Evolutionary conservation across 2,888 invertebrate genomes (phyloP).

Genomic region (Agonopterix heracliana): DNA sequence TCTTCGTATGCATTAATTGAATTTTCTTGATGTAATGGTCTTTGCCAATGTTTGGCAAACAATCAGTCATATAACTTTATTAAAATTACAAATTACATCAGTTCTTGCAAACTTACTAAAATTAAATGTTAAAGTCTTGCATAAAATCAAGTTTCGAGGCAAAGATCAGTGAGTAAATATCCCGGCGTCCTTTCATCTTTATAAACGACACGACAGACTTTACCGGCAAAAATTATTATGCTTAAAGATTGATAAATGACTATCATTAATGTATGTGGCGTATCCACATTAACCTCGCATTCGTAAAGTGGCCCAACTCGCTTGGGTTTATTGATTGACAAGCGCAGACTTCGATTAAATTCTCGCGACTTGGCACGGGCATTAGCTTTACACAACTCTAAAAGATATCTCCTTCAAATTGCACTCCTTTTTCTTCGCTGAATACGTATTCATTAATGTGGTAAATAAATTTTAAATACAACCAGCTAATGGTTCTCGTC

Average conservation of each 20-base stretch:
- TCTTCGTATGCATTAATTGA: too few species aligned
- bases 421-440: slow-evolving; percentile 11
- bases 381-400: slow-evolving; percentile 53
- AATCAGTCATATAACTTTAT: too few species aligned
- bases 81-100: too few species aligned
- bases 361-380: slow-evolving; percentile 54
- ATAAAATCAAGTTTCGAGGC: neutral
- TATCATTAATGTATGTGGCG: slow-evolving; percentile 11
- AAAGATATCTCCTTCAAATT: slow-evolving; percentile 26
- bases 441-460: slow-evolving; percentile 27
- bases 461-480: slow-evolving; percentile 25
- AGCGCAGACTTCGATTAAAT: slow-evolving; percentile 65
- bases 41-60: too few species aligned
- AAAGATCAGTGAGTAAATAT: slow-evolving; percentile 11
- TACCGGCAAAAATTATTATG: slow-evolving; percentile 3
- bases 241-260: slow-evolving; percentile 6
- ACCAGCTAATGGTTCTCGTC: slow-evolving; percentile 19
- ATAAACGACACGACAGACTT: neutral
- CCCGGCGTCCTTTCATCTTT: slow-evolving; percentile 7
- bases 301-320: slow-evolving; percentile 47
- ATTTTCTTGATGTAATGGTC: too few species aligned
- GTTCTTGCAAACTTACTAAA: too few species aligned
- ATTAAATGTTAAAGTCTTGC: too few species aligned
- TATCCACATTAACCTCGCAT: slow-evolving; percentile 39
- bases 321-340: slow-evolving; percentile 69